phyloP scores from a whole-genome alignment of 2,113 vertebrate species.

The Steatornis caripensis region DNA sequence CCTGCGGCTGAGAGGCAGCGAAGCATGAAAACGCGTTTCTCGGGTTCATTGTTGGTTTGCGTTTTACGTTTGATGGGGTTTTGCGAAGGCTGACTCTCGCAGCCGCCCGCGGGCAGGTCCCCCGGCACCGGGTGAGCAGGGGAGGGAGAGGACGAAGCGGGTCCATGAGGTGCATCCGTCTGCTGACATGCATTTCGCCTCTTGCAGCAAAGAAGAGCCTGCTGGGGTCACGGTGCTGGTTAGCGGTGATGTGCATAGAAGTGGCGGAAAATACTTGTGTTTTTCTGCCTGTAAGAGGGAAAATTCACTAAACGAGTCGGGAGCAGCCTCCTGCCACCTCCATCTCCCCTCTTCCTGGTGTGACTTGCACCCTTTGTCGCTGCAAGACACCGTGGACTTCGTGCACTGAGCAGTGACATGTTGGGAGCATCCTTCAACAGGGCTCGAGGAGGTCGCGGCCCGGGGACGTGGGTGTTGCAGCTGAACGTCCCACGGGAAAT shows the following conservation, averaged over 20 bases:
- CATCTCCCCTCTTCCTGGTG: neutral
- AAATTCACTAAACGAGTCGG: neutral
- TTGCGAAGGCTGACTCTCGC: neutral
- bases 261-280: neutral
- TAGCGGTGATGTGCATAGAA: neutral
- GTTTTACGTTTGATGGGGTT: neutral
- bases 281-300: neutral
- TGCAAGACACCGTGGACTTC: neutral
- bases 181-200: neutral
- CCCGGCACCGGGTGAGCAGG: fast-evolving
- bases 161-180: fast-evolving
- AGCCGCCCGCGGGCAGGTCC: neutral
- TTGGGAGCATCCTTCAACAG: neutral
- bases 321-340: neutral
- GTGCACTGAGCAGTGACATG: neutral
- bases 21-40: neutral
- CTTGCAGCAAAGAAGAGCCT: neutral
- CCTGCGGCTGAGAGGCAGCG: neutral
- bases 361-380: neutral
- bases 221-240: neutral
- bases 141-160: neutral
- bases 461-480: fast-evolving
- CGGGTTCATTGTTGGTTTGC: neutral
- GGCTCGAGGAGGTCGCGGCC: neutral
- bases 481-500: fast-evolving